Conservation (phyloP, 2,888 invertebrate species). For the Alviniconcha strummeri region DNA sequence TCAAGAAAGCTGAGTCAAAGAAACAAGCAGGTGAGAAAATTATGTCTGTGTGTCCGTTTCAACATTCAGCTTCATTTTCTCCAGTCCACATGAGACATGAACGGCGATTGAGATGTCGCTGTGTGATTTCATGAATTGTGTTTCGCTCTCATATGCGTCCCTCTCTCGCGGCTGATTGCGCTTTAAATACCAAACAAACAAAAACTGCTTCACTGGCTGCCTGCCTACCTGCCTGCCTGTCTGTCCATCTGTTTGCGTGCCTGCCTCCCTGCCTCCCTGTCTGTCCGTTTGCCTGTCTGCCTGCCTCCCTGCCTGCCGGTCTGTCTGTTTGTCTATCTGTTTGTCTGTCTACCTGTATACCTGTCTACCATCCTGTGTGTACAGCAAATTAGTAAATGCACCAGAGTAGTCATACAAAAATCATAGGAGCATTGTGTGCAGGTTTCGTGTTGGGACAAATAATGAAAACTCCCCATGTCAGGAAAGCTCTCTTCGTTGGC, state of each 20-base stretch:
- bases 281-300: not conserved
- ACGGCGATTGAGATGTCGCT: no score
- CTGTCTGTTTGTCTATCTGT: not conserved
- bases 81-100: no score
- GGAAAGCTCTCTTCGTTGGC: constrained; percentile 76
- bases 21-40: constrained; percentile 17
- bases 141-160: not conserved
- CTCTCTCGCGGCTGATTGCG: no score
- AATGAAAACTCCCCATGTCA: constrained; percentile 65
- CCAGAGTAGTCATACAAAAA: no score
- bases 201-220: no score
- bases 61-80: not conserved
- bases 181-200: no score
- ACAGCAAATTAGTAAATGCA: no score
- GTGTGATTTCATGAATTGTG: not conserved
- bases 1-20: constrained; percentile 55
- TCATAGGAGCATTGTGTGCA: constrained; percentile 17
- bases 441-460: constrained; percentile 55
- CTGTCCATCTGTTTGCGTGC: no score
- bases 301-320: not conserved
- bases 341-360: no score
- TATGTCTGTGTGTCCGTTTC: constrained; percentile 28
- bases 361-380: no score
- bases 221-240: no score
- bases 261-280: not conserved